Conservation (phyloP, 2,888 invertebrate species). For the Muschampia plurimacula region DNA sequence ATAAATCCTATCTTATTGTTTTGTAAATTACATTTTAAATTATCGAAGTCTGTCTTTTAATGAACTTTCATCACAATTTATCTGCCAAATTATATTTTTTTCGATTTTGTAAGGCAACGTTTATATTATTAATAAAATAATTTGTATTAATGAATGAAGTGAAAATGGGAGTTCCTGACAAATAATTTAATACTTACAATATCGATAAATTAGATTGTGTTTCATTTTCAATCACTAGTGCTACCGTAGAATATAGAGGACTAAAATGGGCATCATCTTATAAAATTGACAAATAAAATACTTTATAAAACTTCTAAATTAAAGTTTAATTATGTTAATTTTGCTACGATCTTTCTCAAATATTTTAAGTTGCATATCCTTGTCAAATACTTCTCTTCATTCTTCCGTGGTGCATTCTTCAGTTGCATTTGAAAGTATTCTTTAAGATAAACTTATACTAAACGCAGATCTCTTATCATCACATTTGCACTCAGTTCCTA, state of each 20-base stretch:
- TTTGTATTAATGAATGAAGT: constrained; percentile 30
- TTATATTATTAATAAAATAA: constrained; percentile 3
- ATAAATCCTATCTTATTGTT: constrained; percentile 35
- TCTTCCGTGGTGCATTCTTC: constrained; percentile 53
- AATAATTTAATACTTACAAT: constrained; percentile 48
- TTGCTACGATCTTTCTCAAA: neutral
- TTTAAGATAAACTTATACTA: constrained; percentile 59
- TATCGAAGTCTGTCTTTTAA: constrained; percentile 32
- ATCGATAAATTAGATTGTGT: constrained; percentile 46
- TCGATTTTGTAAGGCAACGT: constrained; percentile 34
- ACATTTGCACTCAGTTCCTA: constrained; percentile 84
- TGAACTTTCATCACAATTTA: constrained; percentile 36
- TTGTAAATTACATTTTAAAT: constrained; percentile 34
- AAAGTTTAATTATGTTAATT: neutral
- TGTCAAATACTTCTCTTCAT: constrained; percentile 28
- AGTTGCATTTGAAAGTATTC: constrained; percentile 76
- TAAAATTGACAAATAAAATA: neutral
- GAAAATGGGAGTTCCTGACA: constrained; percentile 57
- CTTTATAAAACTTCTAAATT: neutral
- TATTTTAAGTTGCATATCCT: constrained; percentile 3
- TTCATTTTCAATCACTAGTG: constrained; percentile 41
- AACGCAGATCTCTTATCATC: constrained; percentile 76
- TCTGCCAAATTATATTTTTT: constrained; percentile 38
- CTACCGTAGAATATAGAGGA: constrained; percentile 36
- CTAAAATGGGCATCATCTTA: constrained; percentile 3